Evolutionary conservation across 2,113 vertebrate species (phyloP), one percentile per base, ranked within the genome.

Genomic region (Solenodon paradoxus): DNA sequence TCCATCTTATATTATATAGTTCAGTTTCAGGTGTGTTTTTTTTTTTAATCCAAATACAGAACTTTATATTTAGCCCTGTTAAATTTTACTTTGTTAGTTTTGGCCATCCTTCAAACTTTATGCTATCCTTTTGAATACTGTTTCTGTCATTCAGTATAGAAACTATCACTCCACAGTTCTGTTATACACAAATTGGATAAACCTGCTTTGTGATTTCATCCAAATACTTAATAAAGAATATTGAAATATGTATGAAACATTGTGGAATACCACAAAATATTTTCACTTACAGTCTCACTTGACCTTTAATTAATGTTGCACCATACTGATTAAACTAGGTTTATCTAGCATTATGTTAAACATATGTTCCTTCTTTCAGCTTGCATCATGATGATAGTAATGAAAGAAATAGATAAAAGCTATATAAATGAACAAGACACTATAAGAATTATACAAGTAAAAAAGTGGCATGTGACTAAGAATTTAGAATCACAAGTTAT

Each of bases 31-130:
- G 38, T n/a, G n/a, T n/a, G n/a, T n/a, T n/a, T n/a, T 79, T 66
- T 79, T 88, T 87, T 95, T 59, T 28, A 96, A 96, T 75, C 32
- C 59, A 95, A 93, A 94, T 86, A 79, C 0, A 66, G 69, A 89
- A 87, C 9, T 92, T 97, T 92, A 40, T 86, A 93, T 93, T 91
- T 94, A 88, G 40, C 6, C 24, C 74, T 88, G 82, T 57, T 94
- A 74, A 72, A 28, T 88, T 95, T 92, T 66, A 93, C 22, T 95
- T 84, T 93, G 90, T 92, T 96, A 77, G 24, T 72, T 94, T 97
- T 96, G 94, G 90, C 55, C 57, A 90, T 87, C 24, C 83, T 95
- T 81, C 32, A 30, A 89, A 86, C 11, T 42, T 75, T 91, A 71
- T 89, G 47, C 19, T 93, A 32, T 71, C 15, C 6, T 84, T 75